Base-by-base conservation (phyloP, 2,888 invertebrate species). In the Fragum whitleyi region DNA sequence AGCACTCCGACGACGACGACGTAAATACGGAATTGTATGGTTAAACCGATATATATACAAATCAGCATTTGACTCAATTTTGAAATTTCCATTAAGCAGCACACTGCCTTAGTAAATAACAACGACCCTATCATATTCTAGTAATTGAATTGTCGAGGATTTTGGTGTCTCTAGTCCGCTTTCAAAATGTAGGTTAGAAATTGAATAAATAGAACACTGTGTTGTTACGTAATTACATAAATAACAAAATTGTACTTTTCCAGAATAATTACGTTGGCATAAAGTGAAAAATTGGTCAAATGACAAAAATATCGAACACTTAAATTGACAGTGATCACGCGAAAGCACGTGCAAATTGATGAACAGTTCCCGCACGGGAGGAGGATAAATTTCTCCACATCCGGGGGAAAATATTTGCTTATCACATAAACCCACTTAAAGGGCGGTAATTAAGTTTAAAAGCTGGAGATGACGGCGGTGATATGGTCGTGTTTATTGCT, bases 401-500 rank as follows among this genome's bases (percentile, higher is more conserved):
- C 69, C 69, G 69, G 69, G 28, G 26, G 32, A 51, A 14, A 53
- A 53, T 69, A 71, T 57, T 71, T 71, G 71, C 73, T 73, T 73
- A 73, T 73, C 73, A 62, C 51, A 47, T 62, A 62, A 65, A 21
- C 47, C 73, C 73, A 73, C 73, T 73, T 73, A 73, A 73, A 47
- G 53, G 73, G 47, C 59, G 62, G 73, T 73, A 73, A 73, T 73
- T 73, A 73, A 73, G 73, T 73, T 73, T 73, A 73, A 73, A 73
- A 62, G 62, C 73, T 26, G 21, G 29, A 62, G 73, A 73, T 73
- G 51, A n/a, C 23, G 32, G 47, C 42, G 39, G 19, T 7, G 73
- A 73, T 73, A 73, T n/a, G 21, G 42, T 47, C 28, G 62, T 36
- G 47, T 73, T 73, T 73, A 73, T 61, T 42, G 73, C 47, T 47